phyloP scores from a whole-genome alignment of 1,140 invertebrate genomes.

The Procambarus virginalis region DNA sequence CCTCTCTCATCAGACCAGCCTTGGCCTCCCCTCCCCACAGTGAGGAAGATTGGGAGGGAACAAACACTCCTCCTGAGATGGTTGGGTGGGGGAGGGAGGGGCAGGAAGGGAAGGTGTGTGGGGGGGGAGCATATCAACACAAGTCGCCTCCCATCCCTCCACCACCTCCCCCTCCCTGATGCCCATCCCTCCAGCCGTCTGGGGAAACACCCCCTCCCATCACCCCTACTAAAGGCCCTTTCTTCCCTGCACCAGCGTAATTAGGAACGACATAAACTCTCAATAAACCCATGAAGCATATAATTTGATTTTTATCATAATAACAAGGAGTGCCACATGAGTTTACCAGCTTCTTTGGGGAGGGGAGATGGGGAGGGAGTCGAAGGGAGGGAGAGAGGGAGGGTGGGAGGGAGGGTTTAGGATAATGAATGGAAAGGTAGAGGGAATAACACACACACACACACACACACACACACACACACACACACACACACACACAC shows the following conservation, averaged over 20 bases:
- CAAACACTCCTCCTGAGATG: not conserved
- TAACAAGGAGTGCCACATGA: conserved; percentile 23
- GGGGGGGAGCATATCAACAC: no score
- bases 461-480: no score
- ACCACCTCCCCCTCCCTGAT: not conserved
- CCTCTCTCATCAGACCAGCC: no score
- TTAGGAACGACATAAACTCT: conserved; percentile 25
- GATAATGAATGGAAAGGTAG: no score
- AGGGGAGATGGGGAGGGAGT: not conserved
- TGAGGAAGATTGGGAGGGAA: not conserved
- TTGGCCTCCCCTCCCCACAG: no score
- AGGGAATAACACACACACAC: not conserved
- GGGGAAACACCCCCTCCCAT: not conserved
- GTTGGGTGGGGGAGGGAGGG: no score
- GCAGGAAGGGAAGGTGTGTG: no score
- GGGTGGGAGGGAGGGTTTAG: no score
- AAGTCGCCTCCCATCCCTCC: no score
- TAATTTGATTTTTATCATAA: conserved; percentile 50
- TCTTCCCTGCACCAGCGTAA: conserved; percentile 6
- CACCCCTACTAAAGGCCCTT: not conserved
- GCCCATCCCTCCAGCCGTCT: no score
- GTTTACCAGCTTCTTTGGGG: not conserved
- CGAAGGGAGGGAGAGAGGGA: not conserved
- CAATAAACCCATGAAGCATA: conserved; percentile 49
- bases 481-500: no score